A percentile compares a stretch with the other conserved stretches of the same genome.
These are phyloP conservation scores for Timema podura DNA, from an alignment of 2,888 invertebrate species.

Conservation along the genomic window DNA sequence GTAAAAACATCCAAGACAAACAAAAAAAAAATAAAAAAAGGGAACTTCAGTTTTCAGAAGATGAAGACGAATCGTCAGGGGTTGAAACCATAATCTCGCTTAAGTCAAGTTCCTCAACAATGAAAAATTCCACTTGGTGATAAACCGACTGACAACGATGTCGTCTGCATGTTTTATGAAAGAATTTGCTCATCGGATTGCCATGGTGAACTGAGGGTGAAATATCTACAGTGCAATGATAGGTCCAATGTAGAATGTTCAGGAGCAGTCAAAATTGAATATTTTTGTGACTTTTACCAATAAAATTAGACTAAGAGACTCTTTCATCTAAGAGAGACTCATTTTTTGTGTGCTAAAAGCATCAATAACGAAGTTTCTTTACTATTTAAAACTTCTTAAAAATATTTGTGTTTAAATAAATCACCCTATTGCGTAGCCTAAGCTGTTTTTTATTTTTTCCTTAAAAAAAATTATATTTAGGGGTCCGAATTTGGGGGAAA, in stretches of 20 bases:
- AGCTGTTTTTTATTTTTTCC: too few relatives aligned
- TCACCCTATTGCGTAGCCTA: too few relatives aligned
- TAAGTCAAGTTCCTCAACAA: not conserved
- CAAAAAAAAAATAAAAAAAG: not conserved
- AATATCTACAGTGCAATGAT: not conserved
- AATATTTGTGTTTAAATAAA: too few relatives aligned
- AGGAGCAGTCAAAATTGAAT: not conserved
- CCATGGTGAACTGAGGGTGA: conserved; percentile 1
- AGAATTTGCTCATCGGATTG: not conserved
- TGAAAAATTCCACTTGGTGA: not conserved
- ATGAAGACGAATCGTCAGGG: not conserved
- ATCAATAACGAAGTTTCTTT: too few relatives aligned
- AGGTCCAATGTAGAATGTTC: conserved; percentile 8
- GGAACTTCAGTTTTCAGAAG: not conserved
- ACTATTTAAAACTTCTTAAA: too few relatives aligned
- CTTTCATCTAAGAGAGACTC: too few relatives aligned
- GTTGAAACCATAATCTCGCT: not conserved
- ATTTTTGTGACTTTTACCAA: conserved; percentile 1
- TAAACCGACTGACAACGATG: not conserved
- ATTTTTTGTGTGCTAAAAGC: too few relatives aligned
- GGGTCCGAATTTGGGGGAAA: too few relatives aligned
- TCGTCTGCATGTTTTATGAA: not conserved
- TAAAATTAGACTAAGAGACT: too few relatives aligned
- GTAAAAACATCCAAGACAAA: not conserved
- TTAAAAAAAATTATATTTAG: too few relatives aligned